phyloP scores from a whole-genome alignment of 2,113 vertebrate species.

The Genyomyrus donnyi region DNA sequence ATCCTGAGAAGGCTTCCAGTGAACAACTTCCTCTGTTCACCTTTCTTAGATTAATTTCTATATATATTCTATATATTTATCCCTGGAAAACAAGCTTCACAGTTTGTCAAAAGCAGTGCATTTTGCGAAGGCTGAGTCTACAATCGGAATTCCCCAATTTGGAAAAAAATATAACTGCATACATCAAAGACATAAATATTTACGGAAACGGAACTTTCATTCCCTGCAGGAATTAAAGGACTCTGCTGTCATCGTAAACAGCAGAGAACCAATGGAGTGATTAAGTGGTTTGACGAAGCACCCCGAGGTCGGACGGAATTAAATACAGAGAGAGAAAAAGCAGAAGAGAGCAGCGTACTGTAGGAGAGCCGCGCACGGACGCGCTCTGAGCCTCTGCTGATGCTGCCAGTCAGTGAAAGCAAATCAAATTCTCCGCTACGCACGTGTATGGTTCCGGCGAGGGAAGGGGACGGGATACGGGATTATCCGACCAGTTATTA shows the following conservation, averaged over 20 bases:
- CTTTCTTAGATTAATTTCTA: background rate
- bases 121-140: background rate
- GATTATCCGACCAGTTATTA: background rate
- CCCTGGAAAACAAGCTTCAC: background rate
- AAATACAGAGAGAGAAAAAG: background rate
- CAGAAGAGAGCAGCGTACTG: background rate
- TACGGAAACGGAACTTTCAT: constrained; percentile 1
- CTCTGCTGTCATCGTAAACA: background rate
- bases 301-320: background rate
- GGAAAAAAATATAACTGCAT: background rate
- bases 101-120: constrained; percentile 6
- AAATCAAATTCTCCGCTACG: background rate
- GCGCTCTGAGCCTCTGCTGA: background rate
- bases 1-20: constrained; percentile 36
- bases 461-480: background rate
- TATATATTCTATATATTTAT: background rate
- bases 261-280: background rate
- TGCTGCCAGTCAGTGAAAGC: constrained; percentile 44
- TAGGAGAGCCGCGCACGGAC: background rate
- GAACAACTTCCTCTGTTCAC: background rate
- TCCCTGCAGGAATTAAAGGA: background rate
- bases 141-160: background rate
- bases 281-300: constrained; percentile 12
- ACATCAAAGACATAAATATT: background rate
- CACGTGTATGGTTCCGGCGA: background rate